phyloP scores from a whole-genome alignment of 2,888 invertebrate species.

The Caenorhabditis japonica region DNA sequence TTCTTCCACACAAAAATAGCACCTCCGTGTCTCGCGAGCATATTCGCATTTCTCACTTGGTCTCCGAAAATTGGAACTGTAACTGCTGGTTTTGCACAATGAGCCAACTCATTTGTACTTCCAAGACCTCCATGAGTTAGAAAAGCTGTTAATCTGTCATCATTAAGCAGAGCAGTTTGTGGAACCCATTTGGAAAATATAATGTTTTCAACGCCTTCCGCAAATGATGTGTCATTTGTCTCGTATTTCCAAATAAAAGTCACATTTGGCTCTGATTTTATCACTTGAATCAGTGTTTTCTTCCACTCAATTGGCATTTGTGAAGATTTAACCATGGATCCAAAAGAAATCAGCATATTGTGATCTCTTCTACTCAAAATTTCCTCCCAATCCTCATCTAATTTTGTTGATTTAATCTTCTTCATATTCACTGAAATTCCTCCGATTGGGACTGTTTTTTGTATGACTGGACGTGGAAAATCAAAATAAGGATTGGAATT shows the following conservation, averaged over 20 bases:
- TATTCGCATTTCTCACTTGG: constrained; percentile 30
- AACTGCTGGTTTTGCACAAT: constrained; percentile 18
- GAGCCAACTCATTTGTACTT: constrained; percentile 24
- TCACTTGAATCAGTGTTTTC: background rate
- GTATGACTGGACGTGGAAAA: constrained; percentile 52
- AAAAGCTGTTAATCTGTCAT: constrained; percentile 11
- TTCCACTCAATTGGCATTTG: constrained; percentile 19
- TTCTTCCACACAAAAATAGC: constrained; percentile 7
- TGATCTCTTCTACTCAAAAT: constrained; percentile 7
- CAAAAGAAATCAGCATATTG: constrained; percentile 25
- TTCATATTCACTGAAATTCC: constrained; percentile 54
- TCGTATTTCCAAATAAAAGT: constrained; percentile 50
- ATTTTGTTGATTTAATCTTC: constrained; percentile 2
- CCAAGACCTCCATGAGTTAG: constrained; percentile 36
- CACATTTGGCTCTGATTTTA: constrained; percentile 12
- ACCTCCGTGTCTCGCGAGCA: constrained; percentile 32
- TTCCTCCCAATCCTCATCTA: constrained; percentile 4
- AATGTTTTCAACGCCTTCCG: constrained; percentile 13
- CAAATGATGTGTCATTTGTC: constrained; percentile 9
- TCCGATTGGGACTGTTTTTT: constrained; percentile 56
- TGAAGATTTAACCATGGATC: constrained; percentile 3
- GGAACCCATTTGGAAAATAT: constrained; percentile 34
- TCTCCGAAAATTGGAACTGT: constrained; percentile 26
- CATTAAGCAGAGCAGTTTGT: constrained; percentile 22
- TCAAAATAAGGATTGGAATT: constrained; percentile 58